Evolutionary conservation across 2,888 invertebrate species (phyloP).

Genomic region (Autographa pulchrina): DNA sequence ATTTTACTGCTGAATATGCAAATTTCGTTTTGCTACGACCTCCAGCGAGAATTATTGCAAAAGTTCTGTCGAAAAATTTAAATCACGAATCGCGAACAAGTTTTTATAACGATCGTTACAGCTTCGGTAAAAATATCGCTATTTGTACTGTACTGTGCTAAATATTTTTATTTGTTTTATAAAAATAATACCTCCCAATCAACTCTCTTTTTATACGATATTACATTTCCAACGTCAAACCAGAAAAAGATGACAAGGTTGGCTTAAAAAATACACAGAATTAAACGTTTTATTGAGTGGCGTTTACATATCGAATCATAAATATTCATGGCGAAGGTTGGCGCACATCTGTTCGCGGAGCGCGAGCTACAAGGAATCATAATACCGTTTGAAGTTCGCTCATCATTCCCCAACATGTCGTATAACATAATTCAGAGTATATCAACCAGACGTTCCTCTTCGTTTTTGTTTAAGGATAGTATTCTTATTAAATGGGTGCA

Average conservation of each 20-base stretch:
- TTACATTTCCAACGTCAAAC: slow-evolving; percentile 51
- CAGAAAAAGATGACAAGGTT: slow-evolving; percentile 54
- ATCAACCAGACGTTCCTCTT: slow-evolving; percentile 19
- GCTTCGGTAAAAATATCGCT: slow-evolving; percentile 63
- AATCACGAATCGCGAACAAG: slow-evolving; percentile 82
- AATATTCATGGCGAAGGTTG: slow-evolving; percentile 72
- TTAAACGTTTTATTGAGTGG: slow-evolving; percentile 70
- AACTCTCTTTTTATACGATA: slow-evolving; percentile 26
- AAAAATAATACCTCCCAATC: slow-evolving; percentile 32
- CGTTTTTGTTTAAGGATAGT: slow-evolving; percentile 22
- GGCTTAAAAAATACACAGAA: slow-evolving; percentile 57
- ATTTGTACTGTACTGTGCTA: slow-evolving; percentile 45
- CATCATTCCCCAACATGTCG: slow-evolving; percentile 31
- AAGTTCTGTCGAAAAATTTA: slow-evolving; percentile 85
- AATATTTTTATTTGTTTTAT: slow-evolving; percentile 44
- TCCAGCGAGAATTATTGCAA: slow-evolving; percentile 84
- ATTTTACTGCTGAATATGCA: slow-evolving; percentile 87
- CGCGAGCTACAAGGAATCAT: slow-evolving; percentile 31
- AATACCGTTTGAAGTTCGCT: slow-evolving; percentile 31
- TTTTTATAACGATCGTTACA: slow-evolving; percentile 74
- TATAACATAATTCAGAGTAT: slow-evolving; percentile 5
- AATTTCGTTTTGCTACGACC: slow-evolving; percentile 83
- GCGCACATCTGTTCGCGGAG: slow-evolving; percentile 62
- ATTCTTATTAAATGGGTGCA: slow-evolving; percentile 42
- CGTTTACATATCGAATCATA: slow-evolving; percentile 65